Percentiles rank a stretch among this genome's conserved stretches.
Evolutionary conservation across 2,888 invertebrate species (phyloP).

Genomic region (Zaprionus obscuricornis): DNA sequence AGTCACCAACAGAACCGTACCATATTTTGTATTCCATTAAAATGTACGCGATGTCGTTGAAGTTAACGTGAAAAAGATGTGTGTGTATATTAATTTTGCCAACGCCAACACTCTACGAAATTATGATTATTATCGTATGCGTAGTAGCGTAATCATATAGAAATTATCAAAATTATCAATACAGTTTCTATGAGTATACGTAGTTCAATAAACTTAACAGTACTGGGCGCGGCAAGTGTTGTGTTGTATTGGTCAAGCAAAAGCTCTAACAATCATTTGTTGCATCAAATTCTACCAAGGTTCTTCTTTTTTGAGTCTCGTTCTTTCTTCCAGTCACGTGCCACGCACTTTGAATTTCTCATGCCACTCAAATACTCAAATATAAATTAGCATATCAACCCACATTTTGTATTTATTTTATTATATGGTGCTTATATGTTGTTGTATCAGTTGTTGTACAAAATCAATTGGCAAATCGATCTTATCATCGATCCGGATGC

Average conservation of each 20-base stretch:
- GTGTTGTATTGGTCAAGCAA: background rate
- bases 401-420: conserved; percentile 10
- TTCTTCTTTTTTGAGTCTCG: background rate
- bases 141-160: too few species aligned
- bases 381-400: conserved; percentile 42
- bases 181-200: background rate
- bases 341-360: conserved; percentile 18
- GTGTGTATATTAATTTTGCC: background rate
- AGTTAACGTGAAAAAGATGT: conserved; percentile 3
- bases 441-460: conserved; percentile 8
- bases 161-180: background rate
- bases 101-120: conserved; percentile 11
- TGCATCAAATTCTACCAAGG: too few species aligned
- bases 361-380: conserved; percentile 12
- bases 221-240: conserved; percentile 36
- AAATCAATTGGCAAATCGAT: conserved; percentile 17
- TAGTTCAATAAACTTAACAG: conserved; percentile 52
- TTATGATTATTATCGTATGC: conserved; percentile 63
- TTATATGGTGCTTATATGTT: too few species aligned
- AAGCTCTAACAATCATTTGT: too few species aligned
- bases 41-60: conserved; percentile 44
- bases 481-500: conserved; percentile 18
- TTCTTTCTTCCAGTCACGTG: conserved; percentile 30
- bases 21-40: conserved; percentile 41
- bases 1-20: conserved; percentile 1